Percentiles rank a stretch among this genome's conserved stretches.
Evolutionary conservation across 2,113 vertebrate species (phyloP).

Genomic region (Rattus rattus): DNA sequence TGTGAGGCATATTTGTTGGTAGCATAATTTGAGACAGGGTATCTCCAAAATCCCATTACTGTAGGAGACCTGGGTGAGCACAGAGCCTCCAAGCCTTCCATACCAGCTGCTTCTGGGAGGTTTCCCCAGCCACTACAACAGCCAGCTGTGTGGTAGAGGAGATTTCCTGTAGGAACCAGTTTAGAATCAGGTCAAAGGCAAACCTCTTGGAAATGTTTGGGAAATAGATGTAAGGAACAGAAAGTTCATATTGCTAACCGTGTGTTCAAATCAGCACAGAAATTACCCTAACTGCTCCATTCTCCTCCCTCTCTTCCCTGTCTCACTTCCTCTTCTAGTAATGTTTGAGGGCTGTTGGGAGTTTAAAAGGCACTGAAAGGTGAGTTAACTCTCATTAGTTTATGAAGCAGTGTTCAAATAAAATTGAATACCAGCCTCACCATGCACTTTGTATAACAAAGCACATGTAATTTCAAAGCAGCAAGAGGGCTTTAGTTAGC

Average conservation of each 20-base stretch:
- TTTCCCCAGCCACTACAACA: constrained; percentile 85
- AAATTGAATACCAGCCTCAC: neutral
- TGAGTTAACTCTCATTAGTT: neutral
- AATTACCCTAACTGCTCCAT: neutral
- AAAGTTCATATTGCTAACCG: constrained; percentile 73
- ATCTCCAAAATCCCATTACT: neutral
- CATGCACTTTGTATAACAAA: neutral
- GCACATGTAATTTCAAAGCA: neutral
- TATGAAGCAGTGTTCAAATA: neutral
- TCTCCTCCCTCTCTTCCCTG: neutral
- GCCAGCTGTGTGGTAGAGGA: neutral
- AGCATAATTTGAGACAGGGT: neutral
- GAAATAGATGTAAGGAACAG: constrained; percentile 85
- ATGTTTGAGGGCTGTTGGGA: neutral
- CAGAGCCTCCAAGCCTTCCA: neutral
- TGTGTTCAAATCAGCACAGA: constrained; percentile 27
- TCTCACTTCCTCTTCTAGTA: neutral
- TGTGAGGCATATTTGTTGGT: neutral
- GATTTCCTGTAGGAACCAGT: constrained; percentile 37
- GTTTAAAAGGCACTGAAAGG: constrained; percentile 4
- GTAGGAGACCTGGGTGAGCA: neutral
- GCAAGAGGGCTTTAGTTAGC: neutral
- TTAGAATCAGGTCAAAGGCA: constrained; percentile 79
- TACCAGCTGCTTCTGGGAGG: constrained; percentile 85
- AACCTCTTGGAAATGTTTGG: constrained; percentile 73